These are phyloP conservation scores for Dipus sagitta DNA, from an alignment of 2,797 vertebrate genomes.

Conservation along the genomic window DNA sequence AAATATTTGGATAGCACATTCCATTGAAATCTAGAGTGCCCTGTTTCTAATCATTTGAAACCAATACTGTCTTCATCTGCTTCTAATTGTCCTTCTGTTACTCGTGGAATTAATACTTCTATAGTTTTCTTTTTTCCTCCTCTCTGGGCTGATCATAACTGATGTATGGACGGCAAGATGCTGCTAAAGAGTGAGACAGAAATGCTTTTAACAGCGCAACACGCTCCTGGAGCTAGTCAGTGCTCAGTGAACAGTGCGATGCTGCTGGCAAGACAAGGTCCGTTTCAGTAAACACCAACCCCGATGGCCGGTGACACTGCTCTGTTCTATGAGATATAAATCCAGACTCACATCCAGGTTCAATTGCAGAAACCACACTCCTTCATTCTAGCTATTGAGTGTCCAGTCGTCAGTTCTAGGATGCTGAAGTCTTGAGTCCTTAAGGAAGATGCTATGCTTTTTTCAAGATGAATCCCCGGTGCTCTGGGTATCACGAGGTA, in stretches of 20 bases:
- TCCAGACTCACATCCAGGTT: background rate
- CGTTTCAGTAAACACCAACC: slow-evolving; percentile 22
- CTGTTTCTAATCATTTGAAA: background rate
- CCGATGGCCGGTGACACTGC: background rate
- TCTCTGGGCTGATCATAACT: background rate
- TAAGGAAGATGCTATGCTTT: background rate
- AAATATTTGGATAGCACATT: slow-evolving; percentile 10
- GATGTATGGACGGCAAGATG: slow-evolving; percentile 26
- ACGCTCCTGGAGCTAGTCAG: background rate
- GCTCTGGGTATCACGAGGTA: slow-evolving; percentile 4
- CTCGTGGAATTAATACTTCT: background rate
- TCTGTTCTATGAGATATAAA: slow-evolving; percentile 20
- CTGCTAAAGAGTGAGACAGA: slow-evolving; percentile 30
- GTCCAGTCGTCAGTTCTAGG: background rate
- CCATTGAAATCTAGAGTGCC: background rate
- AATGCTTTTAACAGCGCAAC: slow-evolving; percentile 27
- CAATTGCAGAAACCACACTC: background rate
- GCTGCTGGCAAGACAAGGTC: slow-evolving; percentile 37
- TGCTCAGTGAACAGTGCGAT: background rate
- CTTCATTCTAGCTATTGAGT: slow-evolving; percentile 9
- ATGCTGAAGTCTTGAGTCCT: background rate
- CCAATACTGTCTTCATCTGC: background rate
- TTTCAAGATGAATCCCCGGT: slow-evolving; percentile 22
- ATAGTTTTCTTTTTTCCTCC: background rate
- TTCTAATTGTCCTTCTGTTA: slow-evolving; percentile 15